phyloP scores from a whole-genome alignment of 2,888 invertebrate species.

The Diarsia rubi region DNA sequence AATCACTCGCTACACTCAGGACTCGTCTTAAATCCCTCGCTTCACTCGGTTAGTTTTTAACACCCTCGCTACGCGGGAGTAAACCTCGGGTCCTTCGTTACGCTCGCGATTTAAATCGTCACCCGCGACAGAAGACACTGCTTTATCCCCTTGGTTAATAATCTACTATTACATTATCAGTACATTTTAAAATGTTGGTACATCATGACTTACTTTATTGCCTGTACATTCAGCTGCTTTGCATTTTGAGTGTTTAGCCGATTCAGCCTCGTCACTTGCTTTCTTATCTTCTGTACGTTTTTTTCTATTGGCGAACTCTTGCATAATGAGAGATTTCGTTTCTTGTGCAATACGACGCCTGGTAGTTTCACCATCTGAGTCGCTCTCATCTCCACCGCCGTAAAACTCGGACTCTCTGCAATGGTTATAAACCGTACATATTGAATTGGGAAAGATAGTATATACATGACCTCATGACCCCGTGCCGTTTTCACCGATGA shows the following conservation, averaged over 20 bases:
- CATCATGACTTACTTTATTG: constrained; percentile 91
- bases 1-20: no score
- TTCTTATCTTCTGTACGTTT: constrained; percentile 79
- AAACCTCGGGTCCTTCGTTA: no score
- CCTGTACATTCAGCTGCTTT: constrained; percentile 94
- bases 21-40: no score
- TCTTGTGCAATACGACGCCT: constrained; percentile 91
- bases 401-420: constrained; percentile 87
- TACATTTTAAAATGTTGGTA: neutral
- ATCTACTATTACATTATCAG: neutral
- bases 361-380: constrained; percentile 82
- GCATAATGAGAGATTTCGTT: constrained; percentile 93
- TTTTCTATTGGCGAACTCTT: constrained; percentile 94
- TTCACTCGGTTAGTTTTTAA: no score
- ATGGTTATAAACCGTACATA: constrained; percentile 1
- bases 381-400: constrained; percentile 80
- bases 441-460: neutral
- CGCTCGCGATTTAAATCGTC: no score
- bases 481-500: neutral
- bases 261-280: constrained; percentile 88
- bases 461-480: neutral
- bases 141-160: no score
- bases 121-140: no score
- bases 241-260: constrained; percentile 92
- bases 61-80: no score